Conservation (phyloP, 2,113 vertebrate species). For the Oryzias javanicus region DNA sequence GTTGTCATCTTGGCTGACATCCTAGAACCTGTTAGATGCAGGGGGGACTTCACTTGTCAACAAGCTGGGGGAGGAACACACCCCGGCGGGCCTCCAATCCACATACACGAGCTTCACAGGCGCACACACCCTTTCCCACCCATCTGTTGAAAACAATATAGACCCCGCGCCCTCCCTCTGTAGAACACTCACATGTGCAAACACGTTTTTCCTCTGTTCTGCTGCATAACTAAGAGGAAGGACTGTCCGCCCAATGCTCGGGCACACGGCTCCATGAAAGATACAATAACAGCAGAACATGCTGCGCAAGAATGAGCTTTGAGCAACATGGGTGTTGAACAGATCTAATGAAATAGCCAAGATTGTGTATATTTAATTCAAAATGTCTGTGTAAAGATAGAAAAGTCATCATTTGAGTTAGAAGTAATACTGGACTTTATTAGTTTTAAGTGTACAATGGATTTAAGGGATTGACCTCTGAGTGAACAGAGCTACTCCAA, state of each 20-base stretch:
- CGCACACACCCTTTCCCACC: constrained; percentile 44
- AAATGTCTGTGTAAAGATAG: too few relatives aligned
- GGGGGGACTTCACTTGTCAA: constrained; percentile 54
- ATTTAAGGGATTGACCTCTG: too few relatives aligned
- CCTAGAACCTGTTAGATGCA: constrained; percentile 41
- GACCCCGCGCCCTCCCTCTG: constrained; percentile 52
- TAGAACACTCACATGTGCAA: constrained; percentile 62
- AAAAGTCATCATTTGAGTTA: too few relatives aligned
- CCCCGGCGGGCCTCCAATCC: constrained; percentile 18
- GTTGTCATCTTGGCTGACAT: constrained; percentile 49
- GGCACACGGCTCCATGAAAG: constrained; percentile 29
- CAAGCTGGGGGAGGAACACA: constrained; percentile 43
- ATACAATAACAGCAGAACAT: constrained; percentile 17
- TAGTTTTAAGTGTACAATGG: too few relatives aligned
- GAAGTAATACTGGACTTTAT: too few relatives aligned
- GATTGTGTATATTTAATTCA: too few relatives aligned
- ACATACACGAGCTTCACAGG: constrained; percentile 20
- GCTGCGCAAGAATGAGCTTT: neutral
- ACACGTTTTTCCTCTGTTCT: constrained; percentile 68
- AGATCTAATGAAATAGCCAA: too few relatives aligned
- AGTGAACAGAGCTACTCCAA: too few relatives aligned
- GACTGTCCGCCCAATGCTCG: constrained; percentile 10
- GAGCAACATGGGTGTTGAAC: too few relatives aligned
- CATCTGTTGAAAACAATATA: constrained; percentile 70
- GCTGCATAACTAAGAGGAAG: constrained; percentile 37